Evolutionary conservation across 2,797 vertebrate species (phyloP).

Genomic region (Pseudomugil gertrudae): DNA sequence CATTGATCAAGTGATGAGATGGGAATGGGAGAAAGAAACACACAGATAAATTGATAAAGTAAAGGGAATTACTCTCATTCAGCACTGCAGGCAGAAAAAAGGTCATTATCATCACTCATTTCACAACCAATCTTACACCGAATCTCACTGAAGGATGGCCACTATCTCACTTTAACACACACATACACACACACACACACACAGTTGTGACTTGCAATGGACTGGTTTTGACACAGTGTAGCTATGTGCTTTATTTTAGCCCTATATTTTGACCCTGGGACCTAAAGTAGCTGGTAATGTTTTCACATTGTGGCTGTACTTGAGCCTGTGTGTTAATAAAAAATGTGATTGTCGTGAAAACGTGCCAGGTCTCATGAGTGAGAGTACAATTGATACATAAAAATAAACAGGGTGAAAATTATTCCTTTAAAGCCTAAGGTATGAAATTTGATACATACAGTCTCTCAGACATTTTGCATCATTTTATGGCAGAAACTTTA

Average conservation of each 20-base stretch:
- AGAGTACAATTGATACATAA: too few relatives aligned
- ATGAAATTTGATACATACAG: too few relatives aligned
- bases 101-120: constrained; percentile 79
- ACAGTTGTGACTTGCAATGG: constrained; percentile 15
- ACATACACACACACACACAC: constrained; percentile 18
- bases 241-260: constrained; percentile 14
- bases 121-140: constrained; percentile 57
- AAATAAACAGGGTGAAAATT: too few relatives aligned
- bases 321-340: not conserved
- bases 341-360: not conserved
- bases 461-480: too few relatives aligned
- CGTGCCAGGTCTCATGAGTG: too few relatives aligned
- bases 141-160: constrained; percentile 62
- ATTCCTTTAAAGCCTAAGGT: too few relatives aligned
- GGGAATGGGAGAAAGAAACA: constrained; percentile 52
- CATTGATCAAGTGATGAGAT: constrained; percentile 63
- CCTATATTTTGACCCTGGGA: too few relatives aligned
- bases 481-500: too few relatives aligned
- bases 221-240: constrained; percentile 25
- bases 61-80: constrained; percentile 70
- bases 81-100: constrained; percentile 64
- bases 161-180: constrained; percentile 50
- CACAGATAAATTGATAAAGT: constrained; percentile 73
- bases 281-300: not conserved
- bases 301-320: not conserved